These are phyloP conservation scores for Phylloscopus collybita DNA, from an alignment of 2,797 vertebrate genomes.

Conservation along the genomic window DNA sequence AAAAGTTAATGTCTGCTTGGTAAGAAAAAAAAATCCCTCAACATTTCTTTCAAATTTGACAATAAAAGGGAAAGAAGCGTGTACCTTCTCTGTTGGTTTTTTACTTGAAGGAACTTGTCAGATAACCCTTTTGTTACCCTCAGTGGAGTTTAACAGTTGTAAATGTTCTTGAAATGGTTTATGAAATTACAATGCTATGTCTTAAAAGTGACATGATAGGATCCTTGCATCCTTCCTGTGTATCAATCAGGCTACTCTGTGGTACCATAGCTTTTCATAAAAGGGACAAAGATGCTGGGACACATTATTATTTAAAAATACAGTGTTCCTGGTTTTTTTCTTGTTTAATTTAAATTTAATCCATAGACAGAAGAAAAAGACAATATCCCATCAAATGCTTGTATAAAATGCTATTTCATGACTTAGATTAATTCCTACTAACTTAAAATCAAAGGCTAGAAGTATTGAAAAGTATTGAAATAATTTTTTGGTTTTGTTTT, in stretches of 20 bases:
- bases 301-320: background rate
- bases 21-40: fast-evolving
- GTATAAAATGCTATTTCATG: background rate
- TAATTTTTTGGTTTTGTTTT: too few species aligned
- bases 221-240: background rate
- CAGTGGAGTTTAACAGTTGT: background rate
- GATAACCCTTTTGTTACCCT: background rate
- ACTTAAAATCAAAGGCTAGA: background rate
- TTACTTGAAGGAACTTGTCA: background rate
- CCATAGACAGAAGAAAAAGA: background rate
- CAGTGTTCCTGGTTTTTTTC: background rate
- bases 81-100: background rate
- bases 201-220: background rate
- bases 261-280: background rate
- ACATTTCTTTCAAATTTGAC: fast-evolving
- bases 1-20: background rate
- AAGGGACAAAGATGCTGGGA: background rate
- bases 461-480: background rate
- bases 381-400: background rate
- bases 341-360: background rate
- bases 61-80: background rate
- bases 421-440: background rate
- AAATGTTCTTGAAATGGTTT: background rate
- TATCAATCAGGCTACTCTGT: background rate
- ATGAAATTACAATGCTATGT: background rate